These are phyloP conservation scores for Labroides dimidiatus DNA, from an alignment of 2,797 vertebrate genomes.

Conservation along the genomic window DNA sequence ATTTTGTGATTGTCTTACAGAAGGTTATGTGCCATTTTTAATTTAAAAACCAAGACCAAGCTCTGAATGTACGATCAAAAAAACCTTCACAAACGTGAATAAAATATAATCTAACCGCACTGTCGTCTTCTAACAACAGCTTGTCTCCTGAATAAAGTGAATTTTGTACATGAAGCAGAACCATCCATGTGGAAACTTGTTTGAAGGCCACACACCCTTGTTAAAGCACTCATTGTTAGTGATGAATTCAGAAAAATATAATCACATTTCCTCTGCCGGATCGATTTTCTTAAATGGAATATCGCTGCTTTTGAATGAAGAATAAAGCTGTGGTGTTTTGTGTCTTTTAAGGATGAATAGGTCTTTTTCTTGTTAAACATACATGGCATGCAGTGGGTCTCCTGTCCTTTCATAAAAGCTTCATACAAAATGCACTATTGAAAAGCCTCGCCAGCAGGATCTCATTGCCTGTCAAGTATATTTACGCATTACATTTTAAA, in stretches of 20 bases:
- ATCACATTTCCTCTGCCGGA: conserved; percentile 47
- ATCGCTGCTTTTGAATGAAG: conserved; percentile 52
- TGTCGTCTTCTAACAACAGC: conserved; percentile 26
- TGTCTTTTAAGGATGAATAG: conserved; percentile 52
- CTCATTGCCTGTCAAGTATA: conserved; percentile 79
- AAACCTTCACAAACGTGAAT: conserved; percentile 22
- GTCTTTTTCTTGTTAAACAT: conserved; percentile 45
- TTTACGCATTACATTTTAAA: conserved; percentile 72
- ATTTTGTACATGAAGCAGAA: conserved; percentile 42
- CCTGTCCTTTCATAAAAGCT: conserved; percentile 49
- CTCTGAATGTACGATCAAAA: conserved; percentile 36
- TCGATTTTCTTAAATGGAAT: conserved; percentile 62
- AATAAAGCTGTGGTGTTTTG: conserved; percentile 35
- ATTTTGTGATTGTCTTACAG: conserved; percentile 12
- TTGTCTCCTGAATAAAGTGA: conserved; percentile 38
- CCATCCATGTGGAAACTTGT: conserved; percentile 32
- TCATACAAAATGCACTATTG: conserved; percentile 52
- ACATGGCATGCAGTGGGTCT: conserved; percentile 50
- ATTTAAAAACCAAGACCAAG: conserved; percentile 13
- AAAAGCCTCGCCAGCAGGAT: conserved; percentile 63
- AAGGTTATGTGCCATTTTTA: conserved; percentile 15
- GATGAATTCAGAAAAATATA: conserved; percentile 39
- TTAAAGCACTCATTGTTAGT: conserved; percentile 38
- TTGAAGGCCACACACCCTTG: conserved; percentile 58
- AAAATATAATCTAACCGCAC: conserved; percentile 14